These are phyloP conservation scores for Regulus satrapa DNA, from an alignment of 2,113 vertebrate genomes.

Conservation along the genomic window DNA sequence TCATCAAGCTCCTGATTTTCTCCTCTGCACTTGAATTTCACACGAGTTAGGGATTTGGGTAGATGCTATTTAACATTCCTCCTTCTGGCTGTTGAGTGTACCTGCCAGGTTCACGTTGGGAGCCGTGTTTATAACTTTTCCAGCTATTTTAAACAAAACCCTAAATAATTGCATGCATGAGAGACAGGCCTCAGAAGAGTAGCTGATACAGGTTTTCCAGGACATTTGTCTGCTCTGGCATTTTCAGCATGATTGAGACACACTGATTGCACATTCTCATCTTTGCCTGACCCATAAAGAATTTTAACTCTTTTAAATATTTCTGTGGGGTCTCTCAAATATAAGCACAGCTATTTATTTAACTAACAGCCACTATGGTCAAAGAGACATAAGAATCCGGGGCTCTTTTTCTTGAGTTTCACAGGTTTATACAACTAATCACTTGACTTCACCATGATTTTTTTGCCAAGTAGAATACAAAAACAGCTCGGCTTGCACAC, in stretches of 20 bases:
- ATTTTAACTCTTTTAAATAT: conserved; percentile 2
- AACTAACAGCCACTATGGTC: neutral
- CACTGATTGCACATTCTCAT: neutral
- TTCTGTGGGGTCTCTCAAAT: neutral
- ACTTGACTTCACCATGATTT: neutral
- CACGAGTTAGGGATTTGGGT: neutral
- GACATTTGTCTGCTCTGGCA: neutral
- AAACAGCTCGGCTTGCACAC: neutral
- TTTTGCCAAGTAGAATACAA: neutral
- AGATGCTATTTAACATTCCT: conserved; percentile 34
- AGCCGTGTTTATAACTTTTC: conserved; percentile 27
- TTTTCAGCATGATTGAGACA: neutral
- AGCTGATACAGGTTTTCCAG: neutral
- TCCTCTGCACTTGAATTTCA: conserved; percentile 54
- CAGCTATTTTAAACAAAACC: conserved; percentile 62
- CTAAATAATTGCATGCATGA: conserved; percentile 11
- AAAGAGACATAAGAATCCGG: neutral
- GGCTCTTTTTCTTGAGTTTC: neutral
- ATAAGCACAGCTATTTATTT: neutral
- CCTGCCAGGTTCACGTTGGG: conserved; percentile 19
- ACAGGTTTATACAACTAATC: neutral
- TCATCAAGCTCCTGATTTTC: conserved; percentile 63
- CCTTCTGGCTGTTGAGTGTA: neutral
- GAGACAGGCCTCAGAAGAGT: neutral
- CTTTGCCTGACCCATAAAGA: neutral